phyloP scores from a whole-genome alignment of 2,888 invertebrate genomes.

The Prosopocoilus inquinatus region DNA sequence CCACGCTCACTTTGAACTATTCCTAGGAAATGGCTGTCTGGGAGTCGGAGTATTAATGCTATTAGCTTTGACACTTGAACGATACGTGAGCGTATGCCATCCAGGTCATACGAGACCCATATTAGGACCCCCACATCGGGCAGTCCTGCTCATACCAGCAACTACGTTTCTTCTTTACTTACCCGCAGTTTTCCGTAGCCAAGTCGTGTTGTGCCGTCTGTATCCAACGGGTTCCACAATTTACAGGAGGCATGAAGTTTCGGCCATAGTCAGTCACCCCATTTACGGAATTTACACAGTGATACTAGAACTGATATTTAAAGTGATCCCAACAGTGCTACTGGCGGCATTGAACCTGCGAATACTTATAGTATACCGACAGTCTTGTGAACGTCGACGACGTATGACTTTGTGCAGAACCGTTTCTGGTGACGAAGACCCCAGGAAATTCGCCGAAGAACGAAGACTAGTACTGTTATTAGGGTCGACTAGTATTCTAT shows the following conservation, averaged over 20 bases:
- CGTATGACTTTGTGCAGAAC: conserved; percentile 64
- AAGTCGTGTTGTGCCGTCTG: conserved; percentile 56
- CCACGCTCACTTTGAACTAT: conserved; percentile 67
- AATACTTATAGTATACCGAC: conserved; percentile 65
- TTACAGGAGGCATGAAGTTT: conserved; percentile 53
- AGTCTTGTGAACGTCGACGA: conserved; percentile 63
- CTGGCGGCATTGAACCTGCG: conserved; percentile 65
- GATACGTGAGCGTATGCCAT: conserved; percentile 73
- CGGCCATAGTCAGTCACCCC: conserved; percentile 41
- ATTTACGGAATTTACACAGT: conserved; percentile 58
- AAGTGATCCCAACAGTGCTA: conserved; percentile 65
- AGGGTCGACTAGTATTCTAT: conserved; percentile 66
- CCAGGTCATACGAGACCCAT: conserved; percentile 67
- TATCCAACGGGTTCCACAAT: conserved; percentile 55
- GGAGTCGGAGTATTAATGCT: conserved; percentile 78
- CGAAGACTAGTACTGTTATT: conserved; percentile 62
- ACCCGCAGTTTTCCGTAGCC: conserved; percentile 65
- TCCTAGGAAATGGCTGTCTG: conserved; percentile 69
- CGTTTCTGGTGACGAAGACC: conserved; percentile 60
- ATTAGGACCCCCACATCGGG: conserved; percentile 62
- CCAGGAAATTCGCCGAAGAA: conserved; percentile 67
- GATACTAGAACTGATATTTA: conserved; percentile 63
- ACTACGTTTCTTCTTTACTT: conserved; percentile 66
- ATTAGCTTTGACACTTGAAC: conserved; percentile 69
- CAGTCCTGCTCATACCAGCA: conserved; percentile 63